Percentiles rank a stretch among this genome's conserved stretches.
Evolutionary conservation across 2,888 invertebrate genomes (phyloP).

Genomic region (Campoletis raptor): DNA sequence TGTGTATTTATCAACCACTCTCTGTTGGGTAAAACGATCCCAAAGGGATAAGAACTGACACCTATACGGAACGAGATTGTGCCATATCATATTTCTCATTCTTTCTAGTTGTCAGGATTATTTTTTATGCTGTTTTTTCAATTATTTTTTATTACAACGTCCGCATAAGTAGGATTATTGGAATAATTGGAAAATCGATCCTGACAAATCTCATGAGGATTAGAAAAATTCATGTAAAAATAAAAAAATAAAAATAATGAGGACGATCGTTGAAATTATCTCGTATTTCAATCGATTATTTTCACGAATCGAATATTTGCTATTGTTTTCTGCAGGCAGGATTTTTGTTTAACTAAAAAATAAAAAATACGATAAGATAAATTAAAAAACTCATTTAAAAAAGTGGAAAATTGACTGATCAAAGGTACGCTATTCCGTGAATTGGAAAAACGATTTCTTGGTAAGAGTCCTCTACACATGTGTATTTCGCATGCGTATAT

Average conservation of each 20-base stretch:
- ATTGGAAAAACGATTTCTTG: slow-evolving; percentile 16
- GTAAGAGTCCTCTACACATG: not conserved
- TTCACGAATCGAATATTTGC: not conserved
- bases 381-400: too few species aligned
- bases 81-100: slow-evolving; percentile 46
- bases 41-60: slow-evolving; percentile 31
- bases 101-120: not conserved
- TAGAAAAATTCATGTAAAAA: not conserved
- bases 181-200: slow-evolving; percentile 8
- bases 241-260: not conserved
- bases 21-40: slow-evolving; percentile 54
- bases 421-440: slow-evolving; percentile 14
- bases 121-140: not conserved
- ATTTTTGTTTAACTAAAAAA: not conserved
- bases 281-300: not conserved
- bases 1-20: slow-evolving; percentile 9
- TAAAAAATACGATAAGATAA: too few species aligned
- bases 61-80: slow-evolving; percentile 44
- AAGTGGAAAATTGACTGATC: not conserved
- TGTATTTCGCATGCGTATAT: not conserved
- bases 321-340: not conserved
- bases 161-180: not conserved
- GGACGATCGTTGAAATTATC: not conserved
- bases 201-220: not conserved
- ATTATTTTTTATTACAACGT: not conserved